A percentile compares a stretch with the other conserved stretches of the same genome.
Conservation (phyloP, 2,888 invertebrate species). For the Lepidochrysops patricia region DNA sequence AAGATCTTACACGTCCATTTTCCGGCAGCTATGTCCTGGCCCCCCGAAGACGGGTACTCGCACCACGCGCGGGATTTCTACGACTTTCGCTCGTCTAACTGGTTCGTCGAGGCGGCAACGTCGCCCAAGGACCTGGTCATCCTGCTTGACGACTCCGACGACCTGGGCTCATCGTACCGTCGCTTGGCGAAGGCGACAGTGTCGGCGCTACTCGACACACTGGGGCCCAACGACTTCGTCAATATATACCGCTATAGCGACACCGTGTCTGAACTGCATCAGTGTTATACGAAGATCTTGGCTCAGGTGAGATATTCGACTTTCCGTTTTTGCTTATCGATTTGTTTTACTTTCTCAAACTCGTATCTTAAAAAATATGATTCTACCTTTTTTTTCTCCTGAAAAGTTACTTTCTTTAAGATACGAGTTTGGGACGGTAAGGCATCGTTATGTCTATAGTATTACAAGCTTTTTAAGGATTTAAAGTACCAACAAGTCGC, state of each 20-base stretch:
- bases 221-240: constrained; percentile 97
- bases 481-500: too few relatives aligned
- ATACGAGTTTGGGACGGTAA: too few relatives aligned
- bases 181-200: constrained; percentile 92
- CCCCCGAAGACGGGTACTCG: constrained; percentile 84
- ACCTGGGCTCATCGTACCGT: constrained; percentile 88
- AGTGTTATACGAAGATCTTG: constrained; percentile 92
- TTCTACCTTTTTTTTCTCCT: too few relatives aligned
- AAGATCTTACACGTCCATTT: constrained; percentile 13
- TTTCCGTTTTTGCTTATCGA: too few relatives aligned
- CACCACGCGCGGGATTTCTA: constrained; percentile 88
- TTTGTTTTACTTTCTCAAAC: too few relatives aligned
- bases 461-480: too few relatives aligned
- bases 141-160: constrained; percentile 92
- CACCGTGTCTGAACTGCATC: constrained; percentile 85
- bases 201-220: constrained; percentile 91
- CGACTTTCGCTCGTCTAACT: constrained; percentile 94
- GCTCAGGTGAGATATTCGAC: constrained; percentile 79
- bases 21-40: constrained; percentile 85
- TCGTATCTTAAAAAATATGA: too few relatives aligned
- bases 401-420: too few relatives aligned
- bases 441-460: too few relatives aligned
- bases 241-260: constrained; percentile 95
- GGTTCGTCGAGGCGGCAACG: constrained; percentile 98
- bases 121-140: constrained; percentile 98